Evolutionary conservation across 2,113 vertebrate genomes (phyloP), one percentile per base, ranked within the genome.

Genomic region (Rutilus rutilus): DNA sequence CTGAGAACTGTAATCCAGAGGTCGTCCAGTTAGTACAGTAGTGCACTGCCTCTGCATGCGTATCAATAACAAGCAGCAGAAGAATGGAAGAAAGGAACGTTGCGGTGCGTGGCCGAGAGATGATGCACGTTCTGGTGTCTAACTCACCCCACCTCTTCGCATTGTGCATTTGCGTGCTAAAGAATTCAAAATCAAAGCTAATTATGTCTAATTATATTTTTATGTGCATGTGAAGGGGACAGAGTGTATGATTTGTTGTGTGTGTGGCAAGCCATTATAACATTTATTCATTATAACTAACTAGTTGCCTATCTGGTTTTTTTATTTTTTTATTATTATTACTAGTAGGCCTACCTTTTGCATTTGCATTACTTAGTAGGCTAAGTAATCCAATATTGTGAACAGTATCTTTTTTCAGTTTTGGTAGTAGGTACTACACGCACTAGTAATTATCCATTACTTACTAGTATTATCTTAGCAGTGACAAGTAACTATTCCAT

Each of bases 51-150:
- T 90, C 90, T 90, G 92, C 91, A 81, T 92, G 94, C 91, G 93
- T 92, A 93, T 93, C 92, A 92, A 90, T 93, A 93, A 92, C 93
- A 92, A 90, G 91, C 90, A 90, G 88, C 87, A 88, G 85, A 88
- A 89, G 89, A 89, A 89, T 87, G 91, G 89, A 93, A 85, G 89
- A 92, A 92, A 89, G 92, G 91, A 86, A 89, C 89, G 93, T 87
- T 92, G 93, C 92, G 45, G 91, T 91, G 91, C 87, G 73, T 83
- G 36, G 89, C 78, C 83, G 88, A 64, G 54, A 47, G 92, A 90
- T 92, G 92, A 92, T 93, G 93, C 92, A 92, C 93, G 92, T 59
- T 74, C 39, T 21, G 27, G 21, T 73, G 64, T 73, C 67, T 27
- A 73, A 83, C 81, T 83, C 50, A 73, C 30, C 50, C 27, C 81